Evolutionary conservation across 2,113 vertebrate genomes (phyloP), one percentile per base, ranked within the genome.

Genomic region (Calidris pygmaea): DNA sequence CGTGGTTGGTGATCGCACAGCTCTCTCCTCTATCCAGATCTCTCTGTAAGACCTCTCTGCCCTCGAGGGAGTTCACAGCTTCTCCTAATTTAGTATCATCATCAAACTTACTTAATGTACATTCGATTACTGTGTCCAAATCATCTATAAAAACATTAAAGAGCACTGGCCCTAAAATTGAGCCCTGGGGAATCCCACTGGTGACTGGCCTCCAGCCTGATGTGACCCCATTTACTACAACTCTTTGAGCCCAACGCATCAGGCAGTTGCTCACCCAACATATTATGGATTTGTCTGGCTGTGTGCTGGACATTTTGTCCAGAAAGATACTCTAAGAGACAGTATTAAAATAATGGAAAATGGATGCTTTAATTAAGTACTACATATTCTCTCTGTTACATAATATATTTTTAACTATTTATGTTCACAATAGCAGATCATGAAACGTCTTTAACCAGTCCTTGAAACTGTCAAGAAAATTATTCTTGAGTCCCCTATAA

Each of bases 251-350:
- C 26, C 1, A 12, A 65, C 34, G 9, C 1, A 3, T 62, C 56
- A 63, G n/a, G 10, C 55, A 58, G 0, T 77, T 77, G 87, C 16
- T 92, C 24, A 27, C n/a, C 34, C 52, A 68, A 1, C 0, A 0
- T 30, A 2, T 62, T 78, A 74, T 1, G 16, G 67, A 41, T 17
- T 79, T 88, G 14, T 53, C 37, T 71, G 53, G 10, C 15, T 88
- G 4, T 15, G 1, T 50, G 27, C 29, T 76, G 47, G 24, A 34
- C 16, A 7, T 37, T 56, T 88, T 86, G n/a, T 79, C 52, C 35
- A 72, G 10, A 39, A 82, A 26, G 12, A 13, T 72, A 12, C 23
- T 82, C 18, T 74, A 75, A 82, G 18, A 85, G 22, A 70, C 8
- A 5, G 8, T 65, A 14, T 73, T 15, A 29, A 56, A 85, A 37